A percentile compares a stretch with the other conserved stretches of the same genome.
Conservation (phyloP, 2,797 vertebrate species). For the Muscicapa striata region DNA sequence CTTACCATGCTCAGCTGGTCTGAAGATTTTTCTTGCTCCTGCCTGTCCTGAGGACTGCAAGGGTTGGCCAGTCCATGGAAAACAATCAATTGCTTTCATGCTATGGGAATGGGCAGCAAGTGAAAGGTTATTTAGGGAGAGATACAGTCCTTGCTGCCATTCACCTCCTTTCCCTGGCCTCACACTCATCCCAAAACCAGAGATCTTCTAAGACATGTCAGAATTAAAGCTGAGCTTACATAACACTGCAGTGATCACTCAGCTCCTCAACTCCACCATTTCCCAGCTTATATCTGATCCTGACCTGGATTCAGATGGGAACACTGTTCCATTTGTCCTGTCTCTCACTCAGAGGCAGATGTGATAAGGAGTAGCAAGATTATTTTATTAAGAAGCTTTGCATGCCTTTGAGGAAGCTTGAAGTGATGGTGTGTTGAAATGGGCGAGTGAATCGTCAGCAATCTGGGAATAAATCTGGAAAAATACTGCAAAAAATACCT, state of each 20-base stretch:
- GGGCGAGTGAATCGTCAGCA: not conserved
- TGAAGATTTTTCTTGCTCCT: not conserved
- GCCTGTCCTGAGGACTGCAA: not conserved
- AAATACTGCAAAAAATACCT: not conserved
- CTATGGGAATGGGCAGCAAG: not conserved
- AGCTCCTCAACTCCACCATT: not conserved
- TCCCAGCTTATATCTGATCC: not conserved
- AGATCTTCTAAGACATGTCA: not conserved
- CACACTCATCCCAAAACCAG: not conserved
- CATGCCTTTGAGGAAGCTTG: constrained; percentile 15
- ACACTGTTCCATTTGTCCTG: not conserved
- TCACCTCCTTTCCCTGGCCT: not conserved
- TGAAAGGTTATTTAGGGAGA: not conserved
- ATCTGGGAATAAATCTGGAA: not conserved
- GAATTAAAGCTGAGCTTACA: not conserved
- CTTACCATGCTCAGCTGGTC: not conserved
- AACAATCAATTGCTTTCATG: not conserved
- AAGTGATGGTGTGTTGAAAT: not conserved
- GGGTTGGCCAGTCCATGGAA: not conserved
- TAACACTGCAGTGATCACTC: not conserved
- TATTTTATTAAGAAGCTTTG: constrained; percentile 49
- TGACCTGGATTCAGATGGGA: constrained; percentile 40
- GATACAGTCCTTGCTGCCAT: not conserved
- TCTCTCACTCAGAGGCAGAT: constrained; percentile 25
- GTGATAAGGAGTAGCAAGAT: constrained; percentile 38